Conservation (phyloP, 2,113 vertebrate genomes). For the Clarias gariepinus region DNA sequence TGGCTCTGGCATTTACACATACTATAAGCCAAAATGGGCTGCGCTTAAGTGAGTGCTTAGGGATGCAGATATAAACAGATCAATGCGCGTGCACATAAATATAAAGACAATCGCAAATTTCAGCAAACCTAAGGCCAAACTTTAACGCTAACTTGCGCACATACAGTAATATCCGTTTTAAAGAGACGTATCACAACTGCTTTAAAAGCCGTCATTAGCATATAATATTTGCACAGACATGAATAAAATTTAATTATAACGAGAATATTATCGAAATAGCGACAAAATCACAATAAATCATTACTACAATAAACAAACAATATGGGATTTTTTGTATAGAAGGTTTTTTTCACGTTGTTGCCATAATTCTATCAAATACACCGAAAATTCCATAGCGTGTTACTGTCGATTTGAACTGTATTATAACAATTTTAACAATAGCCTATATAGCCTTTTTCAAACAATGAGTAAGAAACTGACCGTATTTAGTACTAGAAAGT, state of each 20-base stretch:
- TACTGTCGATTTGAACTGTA: background rate
- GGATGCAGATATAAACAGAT: slow-evolving; percentile 65
- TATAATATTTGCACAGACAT: background rate
- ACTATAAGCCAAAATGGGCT: slow-evolving; percentile 71
- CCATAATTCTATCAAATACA: background rate
- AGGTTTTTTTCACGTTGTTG: background rate
- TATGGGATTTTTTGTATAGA: background rate
- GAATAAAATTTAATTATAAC: background rate
- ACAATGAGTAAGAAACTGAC: background rate
- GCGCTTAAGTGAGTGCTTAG: slow-evolving; percentile 76
- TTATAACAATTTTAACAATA: background rate
- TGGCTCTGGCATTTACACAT: slow-evolving; percentile 68
- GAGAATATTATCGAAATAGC: background rate
- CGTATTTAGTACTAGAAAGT: background rate
- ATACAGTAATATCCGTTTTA: slow-evolving; percentile 81
- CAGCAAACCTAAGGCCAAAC: slow-evolving; percentile 56
- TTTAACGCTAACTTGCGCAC: no score
- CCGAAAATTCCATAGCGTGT: background rate
- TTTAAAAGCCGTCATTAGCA: background rate
- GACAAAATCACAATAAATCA: background rate
- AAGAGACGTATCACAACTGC: slow-evolving; percentile 7
- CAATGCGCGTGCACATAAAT: background rate
- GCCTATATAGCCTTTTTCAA: background rate
- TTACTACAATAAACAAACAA: background rate
- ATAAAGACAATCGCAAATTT: slow-evolving; percentile 21